Evolutionary conservation across 2,113 vertebrate species (phyloP), one percentile per base, ranked within the genome.

Genomic region (Stegostoma tigrinum): DNA sequence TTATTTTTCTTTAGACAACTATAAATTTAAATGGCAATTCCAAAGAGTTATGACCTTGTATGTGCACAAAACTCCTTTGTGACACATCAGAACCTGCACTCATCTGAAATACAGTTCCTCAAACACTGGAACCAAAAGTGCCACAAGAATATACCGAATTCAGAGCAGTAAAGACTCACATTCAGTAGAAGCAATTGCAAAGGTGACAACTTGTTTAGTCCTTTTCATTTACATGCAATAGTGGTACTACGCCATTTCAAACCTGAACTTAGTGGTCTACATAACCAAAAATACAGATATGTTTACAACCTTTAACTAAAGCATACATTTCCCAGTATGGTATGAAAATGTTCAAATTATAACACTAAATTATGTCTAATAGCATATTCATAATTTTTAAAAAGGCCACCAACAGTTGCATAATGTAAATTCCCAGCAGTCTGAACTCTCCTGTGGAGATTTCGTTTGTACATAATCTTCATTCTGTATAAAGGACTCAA

Each of bases 381-480:
- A 97, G 97, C 96, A 97, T 95, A 72, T 95, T 95, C 94, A 95
- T 72, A 95, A 24, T 27, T 95, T 72, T 94, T 94, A 68, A 95
- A 97, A 98, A 98, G 98, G 98, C 97, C 98, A 98, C 98, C 98
- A 97, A 97, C 96, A 97, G 96, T 97, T 98, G 98, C 98, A 98
- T 98, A 98, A 98, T 98, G 94, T 95, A 95, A 45, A 95, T 72
- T 95, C 94, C 45, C 94, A 95, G 94, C 42, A 95, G 66, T 48
- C 45, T 75, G 67, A 75, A 95, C 67, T 68, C 67, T 95, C 94
- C 94, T 95, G 27, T 72, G 68, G 64, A 95, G 93, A 95, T 70
- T 68, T 94, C 93, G 48, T 94, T 70, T 95, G 42, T 72, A 75
- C 68, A 95, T 72, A 95, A 72, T 70, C 68, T 45, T 72, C 27